phyloP scores from a whole-genome alignment of 2,797 vertebrate genomes.

The Lagodon rhomboides region DNA sequence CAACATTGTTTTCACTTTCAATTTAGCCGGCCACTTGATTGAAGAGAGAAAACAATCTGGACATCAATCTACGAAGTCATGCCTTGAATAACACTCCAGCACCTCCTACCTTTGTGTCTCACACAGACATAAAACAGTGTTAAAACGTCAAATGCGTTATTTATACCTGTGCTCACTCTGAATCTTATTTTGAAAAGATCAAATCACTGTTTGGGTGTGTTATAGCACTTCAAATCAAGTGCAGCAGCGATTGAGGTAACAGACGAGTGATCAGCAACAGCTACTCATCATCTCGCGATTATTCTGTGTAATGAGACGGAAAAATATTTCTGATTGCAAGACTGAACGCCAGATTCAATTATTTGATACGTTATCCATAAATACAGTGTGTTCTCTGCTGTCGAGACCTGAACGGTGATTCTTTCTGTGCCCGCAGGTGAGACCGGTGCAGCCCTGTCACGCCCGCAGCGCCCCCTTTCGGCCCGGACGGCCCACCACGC shows the following conservation, averaged over 20 bases:
- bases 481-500: conserved; percentile 88
- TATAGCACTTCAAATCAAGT: background rate
- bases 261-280: conserved; percentile 2
- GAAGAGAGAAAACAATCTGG: conserved; percentile 45
- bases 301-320: conserved; percentile 21
- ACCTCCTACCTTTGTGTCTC: conserved; percentile 12
- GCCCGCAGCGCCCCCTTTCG: conserved; percentile 89
- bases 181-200: conserved; percentile 9
- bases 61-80: conserved; percentile 44
- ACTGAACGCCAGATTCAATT: conserved; percentile 38
- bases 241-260: background rate
- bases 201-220: background rate
- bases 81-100: conserved; percentile 10
- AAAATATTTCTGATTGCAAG: conserved; percentile 17
- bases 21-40: conserved; percentile 41
- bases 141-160: background rate
- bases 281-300: conserved; percentile 13
- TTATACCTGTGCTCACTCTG: background rate
- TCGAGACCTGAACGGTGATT: background rate
- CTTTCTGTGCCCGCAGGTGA: conserved; percentile 82
- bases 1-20: conserved; percentile 49
- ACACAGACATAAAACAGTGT: background rate
- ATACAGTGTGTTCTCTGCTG: conserved; percentile 10
- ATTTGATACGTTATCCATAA: conserved; percentile 37
- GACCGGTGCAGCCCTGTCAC: conserved; percentile 87